phyloP scores from a whole-genome alignment of 1,140 invertebrate genomes.

The Dendroctonus ponderosae region DNA sequence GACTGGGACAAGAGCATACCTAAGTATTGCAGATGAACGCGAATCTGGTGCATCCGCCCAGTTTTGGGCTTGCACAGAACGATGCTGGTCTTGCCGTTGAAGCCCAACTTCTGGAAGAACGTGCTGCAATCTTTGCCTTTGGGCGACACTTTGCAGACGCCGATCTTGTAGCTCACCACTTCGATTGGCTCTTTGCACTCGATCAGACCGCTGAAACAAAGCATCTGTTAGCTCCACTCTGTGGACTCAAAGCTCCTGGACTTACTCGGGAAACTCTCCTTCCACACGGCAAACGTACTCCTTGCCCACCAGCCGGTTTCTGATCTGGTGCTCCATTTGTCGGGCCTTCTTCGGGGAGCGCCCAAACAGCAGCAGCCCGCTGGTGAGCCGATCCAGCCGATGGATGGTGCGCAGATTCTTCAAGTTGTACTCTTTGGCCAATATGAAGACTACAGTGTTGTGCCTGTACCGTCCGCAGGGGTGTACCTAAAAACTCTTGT shows the following conservation, averaged over 20 bases:
- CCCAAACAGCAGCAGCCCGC: slow-evolving; percentile 90
- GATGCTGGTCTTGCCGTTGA: slow-evolving; percentile 85
- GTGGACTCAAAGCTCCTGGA: slow-evolving; percentile 36
- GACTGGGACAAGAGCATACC: slow-evolving; percentile 55
- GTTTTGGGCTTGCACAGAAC: slow-evolving; percentile 91
- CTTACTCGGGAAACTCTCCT: slow-evolving; percentile 94
- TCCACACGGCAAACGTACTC: slow-evolving; percentile 97
- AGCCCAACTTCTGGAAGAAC: slow-evolving; percentile 83
- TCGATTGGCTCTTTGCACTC: slow-evolving; percentile 90
- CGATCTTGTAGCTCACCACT: slow-evolving; percentile 92
- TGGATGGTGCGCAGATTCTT: slow-evolving; percentile 92
- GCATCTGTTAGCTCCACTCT: slow-evolving; percentile 4
- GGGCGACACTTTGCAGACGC: slow-evolving; percentile 87
- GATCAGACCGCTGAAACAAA: slow-evolving; percentile 68
- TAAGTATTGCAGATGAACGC: slow-evolving; percentile 97
- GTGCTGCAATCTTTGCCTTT: slow-evolving; percentile 90
- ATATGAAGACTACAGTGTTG: slow-evolving; percentile 94
- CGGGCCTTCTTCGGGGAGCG: slow-evolving; percentile 87
- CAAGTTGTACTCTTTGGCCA: slow-evolving; percentile 93
- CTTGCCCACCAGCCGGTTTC: slow-evolving; percentile 88
- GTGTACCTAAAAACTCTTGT: slow-evolving; percentile 70
- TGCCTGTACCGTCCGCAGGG: slow-evolving; percentile 95
- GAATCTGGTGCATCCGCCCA: slow-evolving; percentile 97
- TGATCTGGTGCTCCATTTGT: slow-evolving; percentile 92
- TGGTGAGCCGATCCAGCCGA: slow-evolving; percentile 88